These are phyloP conservation scores for Xenops minutus DNA, from an alignment of 2,797 vertebrate species.

Conservation along the genomic window DNA sequence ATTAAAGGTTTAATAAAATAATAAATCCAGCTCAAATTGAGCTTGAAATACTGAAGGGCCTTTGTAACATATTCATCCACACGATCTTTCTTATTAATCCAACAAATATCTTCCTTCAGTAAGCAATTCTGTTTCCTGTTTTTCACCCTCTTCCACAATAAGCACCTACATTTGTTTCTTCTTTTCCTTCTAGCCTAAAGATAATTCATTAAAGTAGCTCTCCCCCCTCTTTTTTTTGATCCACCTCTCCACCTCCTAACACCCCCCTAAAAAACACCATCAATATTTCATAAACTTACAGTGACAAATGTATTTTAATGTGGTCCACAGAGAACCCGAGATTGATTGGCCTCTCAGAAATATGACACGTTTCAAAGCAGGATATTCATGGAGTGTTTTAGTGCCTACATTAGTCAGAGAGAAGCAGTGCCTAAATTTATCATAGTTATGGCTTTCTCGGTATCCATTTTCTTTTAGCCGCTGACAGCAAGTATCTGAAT, in stretches of 20 bases:
- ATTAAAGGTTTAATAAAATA: slow-evolving; percentile 25
- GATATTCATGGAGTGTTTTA: slow-evolving; percentile 85
- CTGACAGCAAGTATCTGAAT: slow-evolving; percentile 93
- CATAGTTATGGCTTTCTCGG: slow-evolving; percentile 97
- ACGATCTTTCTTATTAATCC: slow-evolving; percentile 22
- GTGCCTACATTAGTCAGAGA: slow-evolving; percentile 86
- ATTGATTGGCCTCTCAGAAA: slow-evolving; percentile 93
- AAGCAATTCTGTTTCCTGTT: slow-evolving; percentile 46
- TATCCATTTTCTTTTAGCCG: slow-evolving; percentile 94
- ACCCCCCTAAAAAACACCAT: slow-evolving; percentile 82
- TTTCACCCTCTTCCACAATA: slow-evolving; percentile 56
- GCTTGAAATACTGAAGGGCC: not conserved
- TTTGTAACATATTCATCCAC: not conserved
- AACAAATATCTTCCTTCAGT: slow-evolving; percentile 30
- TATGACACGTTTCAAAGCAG: slow-evolving; percentile 85
- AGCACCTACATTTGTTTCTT: slow-evolving; percentile 68
- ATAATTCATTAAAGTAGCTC: slow-evolving; percentile 81
- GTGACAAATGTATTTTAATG: slow-evolving; percentile 90
- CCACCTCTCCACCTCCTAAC: slow-evolving; percentile 77
- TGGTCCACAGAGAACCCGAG: slow-evolving; percentile 84
- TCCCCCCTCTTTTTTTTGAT: slow-evolving; percentile 67
- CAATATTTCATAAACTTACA: slow-evolving; percentile 84
- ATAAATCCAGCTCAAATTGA: slow-evolving; percentile 17
- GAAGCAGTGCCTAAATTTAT: slow-evolving; percentile 91
- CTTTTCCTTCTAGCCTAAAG: slow-evolving; percentile 71